These are phyloP conservation scores for Tragelaphus strepsiceros DNA, from an alignment of 2,113 vertebrate genomes.

Conservation along the genomic window DNA sequence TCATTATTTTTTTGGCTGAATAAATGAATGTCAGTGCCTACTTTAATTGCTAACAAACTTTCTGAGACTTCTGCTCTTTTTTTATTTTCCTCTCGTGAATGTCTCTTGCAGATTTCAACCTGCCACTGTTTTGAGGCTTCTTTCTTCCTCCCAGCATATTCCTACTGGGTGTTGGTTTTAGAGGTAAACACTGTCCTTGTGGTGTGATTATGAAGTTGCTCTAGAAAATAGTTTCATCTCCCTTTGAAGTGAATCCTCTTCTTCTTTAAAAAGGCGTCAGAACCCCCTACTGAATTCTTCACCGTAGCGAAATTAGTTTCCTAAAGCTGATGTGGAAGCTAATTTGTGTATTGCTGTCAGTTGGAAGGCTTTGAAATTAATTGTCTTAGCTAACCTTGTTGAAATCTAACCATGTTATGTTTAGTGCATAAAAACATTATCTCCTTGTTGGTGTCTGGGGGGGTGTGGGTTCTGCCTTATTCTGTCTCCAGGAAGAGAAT, in stretches of 20 bases:
- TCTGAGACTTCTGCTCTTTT: neutral
- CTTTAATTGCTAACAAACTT: neutral
- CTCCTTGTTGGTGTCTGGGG: neutral
- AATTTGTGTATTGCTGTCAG: slow-evolving; percentile 51
- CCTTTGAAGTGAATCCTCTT: slow-evolving; percentile 50
- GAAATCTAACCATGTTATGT: neutral
- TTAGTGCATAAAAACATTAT: neutral
- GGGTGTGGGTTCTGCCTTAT: neutral
- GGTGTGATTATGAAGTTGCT: neutral
- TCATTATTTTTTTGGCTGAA: neutral
- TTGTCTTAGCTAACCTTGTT: slow-evolving; percentile 23
- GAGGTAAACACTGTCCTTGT: neutral
- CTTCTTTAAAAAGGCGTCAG: slow-evolving; percentile 46
- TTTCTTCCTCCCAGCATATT: neutral
- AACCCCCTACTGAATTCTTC: slow-evolving; percentile 42
- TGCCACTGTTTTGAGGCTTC: neutral
- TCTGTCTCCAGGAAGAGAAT: neutral
- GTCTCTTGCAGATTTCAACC: neutral
- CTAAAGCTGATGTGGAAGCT: slow-evolving; percentile 28
- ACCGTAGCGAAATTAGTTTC: slow-evolving; percentile 43
- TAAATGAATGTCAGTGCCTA: neutral
- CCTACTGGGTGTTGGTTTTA: neutral
- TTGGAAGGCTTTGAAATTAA: slow-evolving; percentile 52
- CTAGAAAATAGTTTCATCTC: slow-evolving; percentile 14
- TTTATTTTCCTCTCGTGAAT: neutral